Evolutionary conservation across 2,797 vertebrate genomes (phyloP), one percentile per base, ranked within the genome.

Genomic region (Myotis daubentonii): DNA sequence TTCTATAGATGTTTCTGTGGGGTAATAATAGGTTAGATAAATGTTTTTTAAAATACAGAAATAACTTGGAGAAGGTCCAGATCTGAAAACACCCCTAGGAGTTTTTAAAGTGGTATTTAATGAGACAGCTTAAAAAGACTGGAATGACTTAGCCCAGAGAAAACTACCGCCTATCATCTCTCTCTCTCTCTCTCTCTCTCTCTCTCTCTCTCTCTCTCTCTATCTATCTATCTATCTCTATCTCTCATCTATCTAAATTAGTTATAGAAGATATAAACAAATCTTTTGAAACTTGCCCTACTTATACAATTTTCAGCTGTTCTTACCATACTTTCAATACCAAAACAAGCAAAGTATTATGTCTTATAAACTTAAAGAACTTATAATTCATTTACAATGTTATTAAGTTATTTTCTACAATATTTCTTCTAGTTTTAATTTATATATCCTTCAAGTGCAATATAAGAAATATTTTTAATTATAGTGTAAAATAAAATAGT

Each of bases 61-160:
- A 79, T n/a, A 82, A 80, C 33, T 33, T 91, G 30, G 57, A 93
- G 36, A 82, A 49, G n/a, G 55, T 68, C 15, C 7, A 81, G 72
- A 86, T 49, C 19, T 79, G 25, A 75, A 72, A 91, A 84, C 17
- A 91, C 4, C 25, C 38, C 22, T 20, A 76, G 30, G 90, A 53
- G 5, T 72, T 47, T 88, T 79, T 68, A 51, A 95, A 89, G 23
- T 19, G 55, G 17, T 88, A 28, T 76, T 92, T 92, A 94, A 72
- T 74, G 51, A 89, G 81, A 78, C 25, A 65, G 7, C 28, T 89
- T 85, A 47, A 68, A 95, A 95, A 87, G 41, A 66, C 11, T 89
- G 33, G 17, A n/a, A 44, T 89, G 15, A 83, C 74, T 92, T 94
- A 70, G 36, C 9, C 22, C 23, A 68, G 76, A 88, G 23, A 41